Evolutionary conservation across 2,113 vertebrate genomes (phyloP).

Genomic region (Caracal caracal): DNA sequence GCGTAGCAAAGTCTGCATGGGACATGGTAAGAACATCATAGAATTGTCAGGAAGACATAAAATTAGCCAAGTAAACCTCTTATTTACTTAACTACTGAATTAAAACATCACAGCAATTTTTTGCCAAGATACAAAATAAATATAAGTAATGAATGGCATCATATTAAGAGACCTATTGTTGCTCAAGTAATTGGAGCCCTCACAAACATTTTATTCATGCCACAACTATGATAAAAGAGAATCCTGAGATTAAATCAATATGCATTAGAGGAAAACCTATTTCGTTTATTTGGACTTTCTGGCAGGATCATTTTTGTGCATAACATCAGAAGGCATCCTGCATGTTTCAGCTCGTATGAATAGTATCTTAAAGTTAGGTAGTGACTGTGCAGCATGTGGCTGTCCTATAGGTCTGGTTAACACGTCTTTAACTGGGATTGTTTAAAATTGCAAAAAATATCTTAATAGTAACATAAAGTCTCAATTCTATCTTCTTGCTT

Average conservation of each 20-base stretch:
- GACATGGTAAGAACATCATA: not conserved
- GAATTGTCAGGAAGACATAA: not conserved
- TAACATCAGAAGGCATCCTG: not conserved
- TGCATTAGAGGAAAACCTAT: not conserved
- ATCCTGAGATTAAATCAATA: not conserved
- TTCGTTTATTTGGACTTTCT: not conserved
- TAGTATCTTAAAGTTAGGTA: not conserved
- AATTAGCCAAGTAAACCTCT: not conserved
- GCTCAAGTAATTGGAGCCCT: not conserved
- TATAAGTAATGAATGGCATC: not conserved
- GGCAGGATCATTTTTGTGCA: not conserved
- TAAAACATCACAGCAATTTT: not conserved
- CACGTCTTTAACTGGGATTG: not conserved
- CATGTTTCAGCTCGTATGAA: not conserved
- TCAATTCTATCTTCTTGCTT: not conserved
- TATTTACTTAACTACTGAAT: not conserved
- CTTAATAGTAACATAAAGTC: not conserved
- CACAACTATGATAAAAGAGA: not conserved
- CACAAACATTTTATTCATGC: not conserved
- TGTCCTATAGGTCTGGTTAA: not conserved
- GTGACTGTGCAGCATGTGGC: too few relatives aligned
- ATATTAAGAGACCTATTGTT: not conserved
- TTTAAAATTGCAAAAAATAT: not conserved
- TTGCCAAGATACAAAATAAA: not conserved
- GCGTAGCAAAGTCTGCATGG: not conserved